phyloP scores from a whole-genome alignment of 2,797 vertebrate species.

The Acrossocheilus wenchowensis region DNA sequence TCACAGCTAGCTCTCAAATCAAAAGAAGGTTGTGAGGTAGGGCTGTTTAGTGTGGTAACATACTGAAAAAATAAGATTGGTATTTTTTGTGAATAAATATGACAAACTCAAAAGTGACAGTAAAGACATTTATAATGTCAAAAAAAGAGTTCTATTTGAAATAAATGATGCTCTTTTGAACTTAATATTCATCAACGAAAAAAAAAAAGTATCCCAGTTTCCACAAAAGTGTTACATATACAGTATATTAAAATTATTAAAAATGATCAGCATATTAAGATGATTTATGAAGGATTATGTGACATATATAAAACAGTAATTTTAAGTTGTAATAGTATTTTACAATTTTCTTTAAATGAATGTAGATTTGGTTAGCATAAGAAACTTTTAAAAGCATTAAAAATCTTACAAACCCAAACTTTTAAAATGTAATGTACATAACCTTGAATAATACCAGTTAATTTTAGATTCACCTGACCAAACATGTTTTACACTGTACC shows the following conservation, averaged over 20 bases:
- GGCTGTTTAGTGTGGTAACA: neutral
- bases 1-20: neutral
- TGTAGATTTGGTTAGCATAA: neutral
- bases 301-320: neutral
- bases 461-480: neutral
- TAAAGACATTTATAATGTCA: neutral
- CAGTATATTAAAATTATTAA: neutral
- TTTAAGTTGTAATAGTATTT: neutral
- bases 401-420: neutral
- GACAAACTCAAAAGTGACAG: neutral
- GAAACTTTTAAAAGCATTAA: neutral
- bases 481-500: slow-evolving; percentile 2
- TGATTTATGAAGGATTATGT: neutral
- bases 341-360: neutral
- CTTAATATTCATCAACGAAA: neutral
- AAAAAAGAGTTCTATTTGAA: too few relatives aligned
- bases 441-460: neutral
- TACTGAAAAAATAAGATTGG: neutral
- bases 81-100: neutral
- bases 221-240: neutral
- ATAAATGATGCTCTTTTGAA: too few relatives aligned
- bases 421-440: neutral
- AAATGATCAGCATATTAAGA: neutral
- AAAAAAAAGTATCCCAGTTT: neutral
- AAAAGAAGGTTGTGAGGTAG: neutral